Evolutionary conservation across 2,888 invertebrate species (phyloP).

Genomic region (Hyposoter didymator): DNA sequence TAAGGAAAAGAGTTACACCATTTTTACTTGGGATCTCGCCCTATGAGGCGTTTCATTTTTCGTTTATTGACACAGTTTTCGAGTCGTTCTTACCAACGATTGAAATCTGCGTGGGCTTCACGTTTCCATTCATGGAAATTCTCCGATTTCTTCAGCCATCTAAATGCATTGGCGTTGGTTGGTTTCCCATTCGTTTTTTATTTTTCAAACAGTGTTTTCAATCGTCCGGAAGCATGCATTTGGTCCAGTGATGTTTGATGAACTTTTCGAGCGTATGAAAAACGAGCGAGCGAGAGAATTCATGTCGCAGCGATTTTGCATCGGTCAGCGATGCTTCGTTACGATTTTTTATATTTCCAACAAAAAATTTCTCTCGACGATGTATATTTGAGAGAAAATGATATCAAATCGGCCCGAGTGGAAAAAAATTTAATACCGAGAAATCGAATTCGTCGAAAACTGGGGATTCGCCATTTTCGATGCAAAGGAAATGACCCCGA

Average conservation of each 20-base stretch:
- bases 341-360: background rate
- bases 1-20: background rate
- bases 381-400: background rate
- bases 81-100: background rate
- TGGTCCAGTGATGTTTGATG: background rate
- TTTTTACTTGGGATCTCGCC: background rate
- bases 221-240: background rate
- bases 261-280: too few relatives aligned
- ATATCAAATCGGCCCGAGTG: background rate
- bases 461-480: background rate
- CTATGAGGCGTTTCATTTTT: background rate
- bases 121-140: conserved; percentile 12
- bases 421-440: background rate
- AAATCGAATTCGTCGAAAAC: background rate
- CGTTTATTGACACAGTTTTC: background rate
- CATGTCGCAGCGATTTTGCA: background rate
- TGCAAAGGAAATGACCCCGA: background rate
- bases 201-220: background rate
- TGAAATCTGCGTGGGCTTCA: background rate
- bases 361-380: background rate
- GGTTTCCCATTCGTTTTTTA: background rate
- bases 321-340: background rate
- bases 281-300: background rate
- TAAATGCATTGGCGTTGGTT: background rate
- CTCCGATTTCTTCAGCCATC: background rate